Evolutionary conservation across 2,113 vertebrate genomes (phyloP).

Genomic region (Atrichornis clamosus): DNA sequence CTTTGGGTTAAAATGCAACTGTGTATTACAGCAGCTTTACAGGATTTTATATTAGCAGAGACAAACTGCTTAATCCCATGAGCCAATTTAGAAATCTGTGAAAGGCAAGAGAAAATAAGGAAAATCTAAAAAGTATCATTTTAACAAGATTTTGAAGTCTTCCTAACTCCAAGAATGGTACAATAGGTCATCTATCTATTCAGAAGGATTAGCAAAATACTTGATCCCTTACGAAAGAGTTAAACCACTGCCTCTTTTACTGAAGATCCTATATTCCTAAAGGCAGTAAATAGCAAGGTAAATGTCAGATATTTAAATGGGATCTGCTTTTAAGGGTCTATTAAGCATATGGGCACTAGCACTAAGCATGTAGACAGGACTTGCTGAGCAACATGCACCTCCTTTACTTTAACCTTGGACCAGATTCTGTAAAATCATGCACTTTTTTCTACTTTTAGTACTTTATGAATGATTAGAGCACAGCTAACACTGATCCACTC

Average conservation of each 20-base stretch:
- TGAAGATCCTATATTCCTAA: background rate
- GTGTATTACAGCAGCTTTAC: conserved; percentile 5
- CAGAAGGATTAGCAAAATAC: background rate
- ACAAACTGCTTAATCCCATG: conserved; percentile 52
- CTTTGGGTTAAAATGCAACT: conserved; percentile 35
- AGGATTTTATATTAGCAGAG: conserved; percentile 46
- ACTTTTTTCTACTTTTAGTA: background rate
- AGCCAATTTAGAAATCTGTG: conserved; percentile 31
- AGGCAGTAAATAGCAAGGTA: background rate
- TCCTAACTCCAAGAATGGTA: background rate
- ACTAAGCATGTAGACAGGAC: background rate
- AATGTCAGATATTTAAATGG: background rate
- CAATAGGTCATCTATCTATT: background rate
- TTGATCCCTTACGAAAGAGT: background rate
- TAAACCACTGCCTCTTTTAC: background rate
- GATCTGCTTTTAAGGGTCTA: background rate
- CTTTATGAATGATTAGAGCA: background rate
- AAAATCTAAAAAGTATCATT: background rate
- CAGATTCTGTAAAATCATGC: background rate
- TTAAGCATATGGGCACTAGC: background rate
- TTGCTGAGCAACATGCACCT: background rate
- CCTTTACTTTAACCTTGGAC: background rate
- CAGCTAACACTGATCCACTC: background rate
- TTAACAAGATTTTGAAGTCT: background rate
- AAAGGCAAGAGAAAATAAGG: conserved; percentile 7